Evolutionary conservation across 2,113 vertebrate genomes (phyloP).

Genomic region (Pteropus alecto): DNA sequence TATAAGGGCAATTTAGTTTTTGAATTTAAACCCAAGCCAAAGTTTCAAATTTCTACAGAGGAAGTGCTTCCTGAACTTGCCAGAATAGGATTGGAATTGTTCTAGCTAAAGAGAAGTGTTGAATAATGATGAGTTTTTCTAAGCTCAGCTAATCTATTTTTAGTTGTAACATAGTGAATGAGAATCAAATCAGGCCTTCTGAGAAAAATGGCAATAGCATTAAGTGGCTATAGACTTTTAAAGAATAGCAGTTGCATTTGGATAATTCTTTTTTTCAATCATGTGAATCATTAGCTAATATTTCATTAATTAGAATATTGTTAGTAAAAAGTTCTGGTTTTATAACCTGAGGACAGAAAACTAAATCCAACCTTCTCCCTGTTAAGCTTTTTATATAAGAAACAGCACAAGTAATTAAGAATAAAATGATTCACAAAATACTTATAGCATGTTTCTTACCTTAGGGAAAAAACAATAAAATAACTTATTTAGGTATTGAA

Average conservation of each 20-base stretch:
- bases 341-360: not conserved
- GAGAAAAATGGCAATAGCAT: not conserved
- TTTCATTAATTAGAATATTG: conserved; percentile 26
- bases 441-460: not conserved
- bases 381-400: not conserved
- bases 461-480: conserved; percentile 24
- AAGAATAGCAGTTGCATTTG: not conserved
- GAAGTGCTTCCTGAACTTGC: not conserved
- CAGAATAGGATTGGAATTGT: not conserved
- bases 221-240: not conserved
- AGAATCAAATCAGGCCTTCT: conserved; percentile 22
- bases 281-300: not conserved
- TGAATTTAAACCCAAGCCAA: conserved; percentile 14
- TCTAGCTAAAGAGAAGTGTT: not conserved
- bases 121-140: conserved; percentile 27
- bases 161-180: not conserved
- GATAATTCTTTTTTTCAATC: not conserved
- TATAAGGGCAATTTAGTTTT: not conserved
- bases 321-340: not conserved
- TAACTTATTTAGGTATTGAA: not conserved
- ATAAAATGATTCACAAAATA: conserved; percentile 16
- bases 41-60: not conserved
- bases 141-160: conserved; percentile 53
- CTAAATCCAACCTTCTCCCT: not conserved
- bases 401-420: conserved; percentile 9